A percentile compares a stretch with the other conserved stretches of the same genome.
These are phyloP conservation scores for Solea solea DNA, from an alignment of 2,113 vertebrate species.

Conservation along the genomic window DNA sequence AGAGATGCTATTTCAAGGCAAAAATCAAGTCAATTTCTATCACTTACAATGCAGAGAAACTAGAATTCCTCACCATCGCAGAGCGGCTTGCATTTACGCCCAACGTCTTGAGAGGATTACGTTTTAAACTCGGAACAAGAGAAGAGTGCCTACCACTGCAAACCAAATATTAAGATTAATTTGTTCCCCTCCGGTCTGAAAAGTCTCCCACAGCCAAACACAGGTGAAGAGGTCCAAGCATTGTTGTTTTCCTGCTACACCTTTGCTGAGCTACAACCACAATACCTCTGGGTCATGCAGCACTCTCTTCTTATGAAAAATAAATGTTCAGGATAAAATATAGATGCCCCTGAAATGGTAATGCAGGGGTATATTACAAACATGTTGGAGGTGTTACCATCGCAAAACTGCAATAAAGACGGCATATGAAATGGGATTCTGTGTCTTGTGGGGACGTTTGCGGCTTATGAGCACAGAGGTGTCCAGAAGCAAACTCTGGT, in stretches of 20 bases:
- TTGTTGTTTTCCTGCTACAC: slow-evolving; percentile 48
- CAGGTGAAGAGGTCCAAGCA: slow-evolving; percentile 39
- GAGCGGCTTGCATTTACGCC: slow-evolving; percentile 8
- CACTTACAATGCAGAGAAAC: slow-evolving; percentile 12
- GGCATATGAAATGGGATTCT: neutral
- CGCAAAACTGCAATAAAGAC: slow-evolving; percentile 21
- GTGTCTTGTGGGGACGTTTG: too few relatives aligned
- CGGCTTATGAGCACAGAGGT: too few relatives aligned
- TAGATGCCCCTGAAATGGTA: slow-evolving; percentile 56
- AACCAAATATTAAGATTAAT: slow-evolving; percentile 66
- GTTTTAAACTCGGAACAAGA: slow-evolving; percentile 60
- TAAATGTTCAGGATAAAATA: slow-evolving; percentile 63
- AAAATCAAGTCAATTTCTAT: slow-evolving; percentile 26
- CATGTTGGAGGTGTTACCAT: slow-evolving; percentile 7
- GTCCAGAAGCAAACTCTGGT: too few relatives aligned
- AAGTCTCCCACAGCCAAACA: slow-evolving; percentile 41
- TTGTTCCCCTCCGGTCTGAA: slow-evolving; percentile 40
- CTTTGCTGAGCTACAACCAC: slow-evolving; percentile 48
- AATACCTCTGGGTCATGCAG: slow-evolving; percentile 42
- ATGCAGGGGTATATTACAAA: slow-evolving; percentile 52
- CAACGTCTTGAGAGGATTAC: slow-evolving; percentile 64
- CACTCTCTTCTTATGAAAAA: slow-evolving; percentile 61
- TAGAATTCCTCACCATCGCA: neutral
- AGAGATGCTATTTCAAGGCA: slow-evolving; percentile 7
- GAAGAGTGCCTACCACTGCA: slow-evolving; percentile 29